A percentile compares a stretch with the other conserved stretches of the same genome.
Conservation (phyloP, 2,888 invertebrate genomes). For the Schizotus pectinicornis region DNA sequence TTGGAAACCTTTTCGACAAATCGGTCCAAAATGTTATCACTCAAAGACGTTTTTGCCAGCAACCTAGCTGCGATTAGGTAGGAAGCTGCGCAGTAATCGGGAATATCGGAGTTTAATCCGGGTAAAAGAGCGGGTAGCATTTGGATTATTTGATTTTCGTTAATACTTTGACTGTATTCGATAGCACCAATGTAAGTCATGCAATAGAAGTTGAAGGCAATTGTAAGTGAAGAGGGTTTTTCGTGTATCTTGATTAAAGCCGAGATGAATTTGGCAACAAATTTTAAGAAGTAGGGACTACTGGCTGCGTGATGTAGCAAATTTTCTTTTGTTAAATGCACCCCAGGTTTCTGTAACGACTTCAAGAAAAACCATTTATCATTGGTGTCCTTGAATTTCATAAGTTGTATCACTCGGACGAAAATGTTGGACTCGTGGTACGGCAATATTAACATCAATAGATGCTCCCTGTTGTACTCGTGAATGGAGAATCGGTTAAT, state of each 20-base stretch:
- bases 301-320: slow-evolving; percentile 76
- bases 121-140: slow-evolving; percentile 74
- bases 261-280: slow-evolving; percentile 66
- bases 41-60: slow-evolving; percentile 68
- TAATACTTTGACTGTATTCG: slow-evolving; percentile 60
- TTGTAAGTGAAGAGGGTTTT: slow-evolving; percentile 67
- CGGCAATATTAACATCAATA: slow-evolving; percentile 84
- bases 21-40: slow-evolving; percentile 63
- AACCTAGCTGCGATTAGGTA: slow-evolving; percentile 78
- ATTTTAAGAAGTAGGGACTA: slow-evolving; percentile 67
- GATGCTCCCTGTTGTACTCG: slow-evolving; percentile 81
- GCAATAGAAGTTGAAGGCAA: slow-evolving; percentile 82
- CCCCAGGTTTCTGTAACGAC: slow-evolving; percentile 75
- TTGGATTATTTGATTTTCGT: slow-evolving; percentile 70
- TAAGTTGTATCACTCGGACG: slow-evolving; percentile 77
- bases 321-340: slow-evolving; percentile 73
- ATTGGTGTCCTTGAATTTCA: slow-evolving; percentile 67
- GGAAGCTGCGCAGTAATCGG: slow-evolving; percentile 75
- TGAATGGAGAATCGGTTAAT: slow-evolving; percentile 89
- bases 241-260: slow-evolving; percentile 67
- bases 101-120: slow-evolving; percentile 70
- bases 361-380: slow-evolving; percentile 80
- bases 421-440: slow-evolving; percentile 94
- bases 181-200: slow-evolving; percentile 76
- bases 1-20: slow-evolving; percentile 67